Evolutionary conservation across 2,113 vertebrate genomes (phyloP).

Genomic region (Corynorhinus townsendii): DNA sequence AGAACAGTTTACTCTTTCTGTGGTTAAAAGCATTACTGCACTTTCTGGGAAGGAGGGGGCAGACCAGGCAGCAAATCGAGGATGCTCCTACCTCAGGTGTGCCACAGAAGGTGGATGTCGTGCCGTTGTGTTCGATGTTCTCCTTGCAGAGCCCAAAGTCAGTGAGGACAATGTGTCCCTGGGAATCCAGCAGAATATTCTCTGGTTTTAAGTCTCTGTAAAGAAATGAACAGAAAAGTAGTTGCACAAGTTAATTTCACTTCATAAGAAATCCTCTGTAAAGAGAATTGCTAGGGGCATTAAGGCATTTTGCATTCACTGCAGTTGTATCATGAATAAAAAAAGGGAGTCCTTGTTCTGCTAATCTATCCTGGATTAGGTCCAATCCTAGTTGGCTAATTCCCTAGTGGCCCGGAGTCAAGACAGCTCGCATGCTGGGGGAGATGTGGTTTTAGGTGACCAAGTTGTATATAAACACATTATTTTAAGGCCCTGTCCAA

Average conservation of each 20-base stretch:
- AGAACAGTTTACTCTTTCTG: background rate
- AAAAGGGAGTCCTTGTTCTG: slow-evolving; percentile 43
- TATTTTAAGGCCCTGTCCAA: background rate
- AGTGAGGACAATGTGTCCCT: slow-evolving; percentile 97
- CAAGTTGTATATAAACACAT: background rate
- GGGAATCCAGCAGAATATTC: slow-evolving; percentile 97
- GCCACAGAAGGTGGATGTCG: slow-evolving; percentile 98
- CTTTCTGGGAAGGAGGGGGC: background rate
- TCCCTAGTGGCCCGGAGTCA: slow-evolving; percentile 2
- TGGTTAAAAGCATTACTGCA: background rate
- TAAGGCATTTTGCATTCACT: background rate
- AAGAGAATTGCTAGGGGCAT: background rate
- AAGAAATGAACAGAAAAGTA: slow-evolving; percentile 24
- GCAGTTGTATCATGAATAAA: background rate
- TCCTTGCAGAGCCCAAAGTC: slow-evolving; percentile 99
- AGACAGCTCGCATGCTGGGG: background rate
- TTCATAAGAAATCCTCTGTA: background rate
- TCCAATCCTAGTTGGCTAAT: background rate
- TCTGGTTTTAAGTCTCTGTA: slow-evolving; percentile 95
- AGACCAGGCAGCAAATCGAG: background rate
- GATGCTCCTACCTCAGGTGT: slow-evolving; percentile 91
- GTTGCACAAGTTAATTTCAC: background rate
- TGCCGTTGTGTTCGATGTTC: slow-evolving; percentile 97
- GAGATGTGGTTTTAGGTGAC: background rate
- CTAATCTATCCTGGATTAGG: slow-evolving; percentile 31